Evolutionary conservation across 1,140 invertebrate species (phyloP).

Genomic region (Papilio polytes): DNA sequence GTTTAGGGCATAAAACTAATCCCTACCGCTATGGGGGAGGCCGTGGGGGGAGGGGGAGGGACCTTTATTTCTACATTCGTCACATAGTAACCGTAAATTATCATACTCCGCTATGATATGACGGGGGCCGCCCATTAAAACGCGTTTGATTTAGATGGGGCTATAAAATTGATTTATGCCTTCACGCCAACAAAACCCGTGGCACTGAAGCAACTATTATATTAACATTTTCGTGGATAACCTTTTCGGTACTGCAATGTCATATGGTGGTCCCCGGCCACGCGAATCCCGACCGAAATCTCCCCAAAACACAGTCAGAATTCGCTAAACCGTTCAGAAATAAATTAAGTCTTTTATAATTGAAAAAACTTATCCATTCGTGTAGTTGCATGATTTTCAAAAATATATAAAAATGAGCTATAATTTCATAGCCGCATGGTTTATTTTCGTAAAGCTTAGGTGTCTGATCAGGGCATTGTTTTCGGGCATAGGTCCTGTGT

Average conservation of each 20-base stretch:
- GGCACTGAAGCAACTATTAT: constrained; percentile 83
- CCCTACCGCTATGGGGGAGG: constrained; percentile 53
- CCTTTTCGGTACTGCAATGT: constrained; percentile 72
- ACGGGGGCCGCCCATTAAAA: constrained; percentile 84
- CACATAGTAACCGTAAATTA: constrained; percentile 84
- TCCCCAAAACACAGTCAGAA: constrained; percentile 37
- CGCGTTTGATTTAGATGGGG: constrained; percentile 84
- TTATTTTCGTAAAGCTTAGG: constrained; percentile 45
- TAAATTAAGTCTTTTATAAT: constrained; percentile 76
- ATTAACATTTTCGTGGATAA: constrained; percentile 84
- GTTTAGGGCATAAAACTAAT: constrained; percentile 81
- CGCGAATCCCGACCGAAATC: constrained; percentile 49
- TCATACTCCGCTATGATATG: constrained; percentile 84
- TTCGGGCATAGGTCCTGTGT: constrained; percentile 72
- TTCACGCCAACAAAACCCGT: constrained; percentile 83
- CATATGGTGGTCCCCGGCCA: constrained; percentile 51
- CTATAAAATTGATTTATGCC: constrained; percentile 85
- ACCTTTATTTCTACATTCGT: constrained; percentile 84
- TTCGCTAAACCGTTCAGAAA: constrained; percentile 27
- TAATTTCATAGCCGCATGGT: constrained; percentile 47
- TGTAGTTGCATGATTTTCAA: constrained; percentile 68
- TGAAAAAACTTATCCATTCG: constrained; percentile 78
- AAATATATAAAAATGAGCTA: constrained; percentile 56
- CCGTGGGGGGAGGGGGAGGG: constrained; percentile 52
- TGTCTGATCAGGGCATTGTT: constrained; percentile 68